Evolutionary conservation across 1,140 invertebrate genomes (phyloP).

Genomic region (Megathymus violae): DNA sequence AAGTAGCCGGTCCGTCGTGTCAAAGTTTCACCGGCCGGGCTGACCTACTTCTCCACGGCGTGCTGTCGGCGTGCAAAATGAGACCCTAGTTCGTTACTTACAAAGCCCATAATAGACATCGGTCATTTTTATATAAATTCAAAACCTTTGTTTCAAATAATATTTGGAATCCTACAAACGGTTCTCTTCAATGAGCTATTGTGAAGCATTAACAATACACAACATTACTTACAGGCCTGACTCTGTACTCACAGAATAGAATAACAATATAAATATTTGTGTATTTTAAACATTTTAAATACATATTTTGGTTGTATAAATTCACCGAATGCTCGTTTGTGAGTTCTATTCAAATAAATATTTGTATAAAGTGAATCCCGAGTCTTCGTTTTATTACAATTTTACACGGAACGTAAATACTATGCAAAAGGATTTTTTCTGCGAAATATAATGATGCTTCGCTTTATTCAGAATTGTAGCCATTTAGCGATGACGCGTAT

Average conservation of each 20-base stretch:
- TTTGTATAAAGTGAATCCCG: no score
- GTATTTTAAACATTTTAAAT: slow-evolving; percentile 1
- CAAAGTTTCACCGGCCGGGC: slow-evolving; percentile 12
- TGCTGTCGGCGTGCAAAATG: neutral
- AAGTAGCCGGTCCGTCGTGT: slow-evolving; percentile 20
- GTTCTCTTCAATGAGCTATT: slow-evolving; percentile 12
- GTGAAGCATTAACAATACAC: slow-evolving; percentile 12
- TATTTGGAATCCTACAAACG: slow-evolving; percentile 18
- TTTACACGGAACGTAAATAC: neutral
- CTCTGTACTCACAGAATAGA: no score
- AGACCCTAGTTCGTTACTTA: neutral
- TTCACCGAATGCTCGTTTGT: no score
- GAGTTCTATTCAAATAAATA: no score
- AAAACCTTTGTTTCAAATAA: slow-evolving; percentile 26
- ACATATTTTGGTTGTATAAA: no score
- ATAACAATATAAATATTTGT: no score
- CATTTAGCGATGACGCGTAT: no score
- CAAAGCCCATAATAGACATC: neutral
- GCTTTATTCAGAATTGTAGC: no score
- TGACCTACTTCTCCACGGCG: slow-evolving; percentile 18
- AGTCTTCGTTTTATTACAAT: neutral
- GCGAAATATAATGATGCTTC: no score
- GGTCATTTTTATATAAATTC: slow-evolving; percentile 16
- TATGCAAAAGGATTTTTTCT: slow-evolving; percentile 4
- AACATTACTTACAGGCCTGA: no score